Base-by-base conservation (phyloP, 2,113 vertebrate species). In the Prunella himalayana region DNA sequence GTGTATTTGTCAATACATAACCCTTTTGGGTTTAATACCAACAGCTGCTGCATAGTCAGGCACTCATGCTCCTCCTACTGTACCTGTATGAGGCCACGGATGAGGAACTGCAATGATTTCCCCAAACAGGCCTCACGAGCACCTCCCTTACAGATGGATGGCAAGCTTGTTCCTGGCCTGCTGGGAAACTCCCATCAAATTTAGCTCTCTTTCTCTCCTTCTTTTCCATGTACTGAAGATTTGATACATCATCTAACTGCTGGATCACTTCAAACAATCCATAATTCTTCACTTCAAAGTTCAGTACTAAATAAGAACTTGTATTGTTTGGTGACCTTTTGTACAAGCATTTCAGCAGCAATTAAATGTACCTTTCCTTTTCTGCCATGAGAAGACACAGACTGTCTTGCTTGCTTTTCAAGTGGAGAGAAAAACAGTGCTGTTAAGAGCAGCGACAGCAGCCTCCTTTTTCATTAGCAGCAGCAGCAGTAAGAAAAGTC, bases 291-390 rank as follows among this genome's bases (percentile, higher is more conserved):
- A 50, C 96, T 97, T 98, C 95, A 96, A 97, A 97, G 96, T 96
- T 96, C 97, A 94, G 69, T 59, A 86, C 96, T 94, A 97, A 97
- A 96, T 96, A 97, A 96, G 97, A 97, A 96, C 86, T 88, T 91
- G 63, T 53, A 91, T 91, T 97, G 95, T 97, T 97, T 95, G 94
- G 83, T 97, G 97, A 98, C 97, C 97, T 98, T 98, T 97, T 92
- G 97, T 95, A 94, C 90, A 82, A 94, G 89, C 27, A 90, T 95
- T 97, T 97, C 97, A 96, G 97, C 95, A 97, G 88, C 98, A 98
- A 98, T 98, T 98, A 98, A 96, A 94, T 95, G 88, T 92, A 95
- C 90, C 69, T 94, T 91, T 90, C 92, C 91, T 60, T n/a, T 41
- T 44, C 81, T 68, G 82, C 84, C 94, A 93, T 54, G 35, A 97